Conservation (phyloP, 2,797 vertebrate species). For the Odontamblyopus lacepedii region DNA sequence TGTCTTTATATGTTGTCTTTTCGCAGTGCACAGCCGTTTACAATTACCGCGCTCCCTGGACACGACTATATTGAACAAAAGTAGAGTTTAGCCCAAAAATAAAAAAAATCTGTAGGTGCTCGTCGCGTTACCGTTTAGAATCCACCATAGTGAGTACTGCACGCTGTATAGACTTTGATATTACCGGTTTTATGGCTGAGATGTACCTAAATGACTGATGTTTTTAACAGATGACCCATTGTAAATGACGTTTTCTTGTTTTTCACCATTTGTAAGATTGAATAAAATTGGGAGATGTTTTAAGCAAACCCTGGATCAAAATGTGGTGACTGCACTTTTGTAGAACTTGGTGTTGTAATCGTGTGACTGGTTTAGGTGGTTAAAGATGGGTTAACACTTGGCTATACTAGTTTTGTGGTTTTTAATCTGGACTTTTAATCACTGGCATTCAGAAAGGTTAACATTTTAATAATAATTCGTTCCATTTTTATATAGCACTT, state of each 20-base stretch:
- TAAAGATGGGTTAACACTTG: no score
- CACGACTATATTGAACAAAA: constrained; percentile 72
- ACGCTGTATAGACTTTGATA: constrained; percentile 99
- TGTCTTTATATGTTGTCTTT: constrained; percentile 81
- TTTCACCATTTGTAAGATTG: constrained; percentile 98
- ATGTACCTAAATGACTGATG: constrained; percentile 92
- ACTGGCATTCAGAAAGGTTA: no score
- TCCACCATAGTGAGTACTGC: constrained; percentile 98
- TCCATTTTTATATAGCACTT: no score
- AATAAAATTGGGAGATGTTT: constrained; percentile 93
- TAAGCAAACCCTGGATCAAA: constrained; percentile 86
- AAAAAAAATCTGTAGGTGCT: constrained; percentile 83
- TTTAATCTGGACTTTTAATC: no score
- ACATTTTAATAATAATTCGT: no score
- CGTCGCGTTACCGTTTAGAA: constrained; percentile 89
- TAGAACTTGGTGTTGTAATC: not conserved
- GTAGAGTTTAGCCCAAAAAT: constrained; percentile 88
- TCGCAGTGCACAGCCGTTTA: constrained; percentile 92
- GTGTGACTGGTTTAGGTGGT: not conserved
- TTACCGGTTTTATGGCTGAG: constrained; percentile 99
- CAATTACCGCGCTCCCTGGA: constrained; percentile 84
- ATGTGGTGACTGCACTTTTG: constrained; percentile 66
- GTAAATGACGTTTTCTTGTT: constrained; percentile 97
- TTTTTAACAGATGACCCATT: constrained; percentile 99
- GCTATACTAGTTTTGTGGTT: no score